phyloP scores from a whole-genome alignment of 2,113 vertebrate genomes.

The Prunella himalayana region DNA sequence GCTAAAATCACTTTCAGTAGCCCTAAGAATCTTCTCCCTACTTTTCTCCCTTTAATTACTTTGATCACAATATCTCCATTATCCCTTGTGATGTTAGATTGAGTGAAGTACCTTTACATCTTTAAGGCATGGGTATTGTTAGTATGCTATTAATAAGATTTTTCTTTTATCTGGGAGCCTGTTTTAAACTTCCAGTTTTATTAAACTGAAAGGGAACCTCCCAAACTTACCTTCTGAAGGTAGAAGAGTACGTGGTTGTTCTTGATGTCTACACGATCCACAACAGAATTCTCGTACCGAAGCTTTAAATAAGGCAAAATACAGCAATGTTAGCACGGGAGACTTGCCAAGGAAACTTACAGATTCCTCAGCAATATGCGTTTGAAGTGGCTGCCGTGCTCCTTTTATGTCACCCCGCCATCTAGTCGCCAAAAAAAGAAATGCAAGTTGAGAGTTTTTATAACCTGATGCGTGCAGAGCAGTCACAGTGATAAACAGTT shows the following conservation, averaged over 20 bases:
- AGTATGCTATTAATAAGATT: not conserved
- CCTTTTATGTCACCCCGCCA: not conserved
- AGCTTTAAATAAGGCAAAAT: constrained; percentile 42
- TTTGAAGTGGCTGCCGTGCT: fast-evolving
- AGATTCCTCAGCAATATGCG: fast-evolving
- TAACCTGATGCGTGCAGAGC: fast-evolving
- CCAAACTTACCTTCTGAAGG: constrained; percentile 41
- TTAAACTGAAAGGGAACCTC: not conserved
- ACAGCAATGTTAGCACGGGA: not conserved
- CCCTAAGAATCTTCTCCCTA: not conserved
- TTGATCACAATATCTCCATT: not conserved
- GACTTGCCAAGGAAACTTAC: not conserved
- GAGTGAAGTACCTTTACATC: not conserved
- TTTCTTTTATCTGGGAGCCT: not conserved
- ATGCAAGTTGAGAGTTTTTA: not conserved
- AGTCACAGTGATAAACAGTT: not conserved
- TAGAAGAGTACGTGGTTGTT: constrained; percentile 61
- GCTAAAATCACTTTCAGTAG: not conserved
- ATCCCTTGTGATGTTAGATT: not conserved
- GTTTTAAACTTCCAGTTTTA: not conserved
- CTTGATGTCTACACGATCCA: constrained; percentile 46
- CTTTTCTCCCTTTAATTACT: not conserved
- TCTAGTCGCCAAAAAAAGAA: not conserved
- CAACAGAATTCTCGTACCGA: not conserved
- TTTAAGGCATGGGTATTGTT: not conserved